Base-by-base conservation (phyloP, 2,113 vertebrate genomes). In the Rhizomys pruinosus region DNA sequence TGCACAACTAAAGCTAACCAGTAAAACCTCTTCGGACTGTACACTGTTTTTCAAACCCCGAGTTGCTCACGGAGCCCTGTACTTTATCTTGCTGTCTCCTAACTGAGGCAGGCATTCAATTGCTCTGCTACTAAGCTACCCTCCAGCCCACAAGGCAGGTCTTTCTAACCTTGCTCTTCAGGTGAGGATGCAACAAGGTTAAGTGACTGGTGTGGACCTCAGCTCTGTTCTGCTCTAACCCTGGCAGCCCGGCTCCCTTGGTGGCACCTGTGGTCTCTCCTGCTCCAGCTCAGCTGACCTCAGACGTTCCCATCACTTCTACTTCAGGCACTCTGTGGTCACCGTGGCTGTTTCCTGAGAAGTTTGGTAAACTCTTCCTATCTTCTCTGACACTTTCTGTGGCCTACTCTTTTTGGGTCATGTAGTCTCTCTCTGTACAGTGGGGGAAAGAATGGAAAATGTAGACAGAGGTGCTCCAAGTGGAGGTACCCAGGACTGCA, bases 161-260 rank as follows among this genome's bases (percentile, higher is more conserved):
- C 5, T 44, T 61, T 29, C 73, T 19, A 69, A 11, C 1, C 61
- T 29, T 8, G n/a, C 19, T 19, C 27, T 52, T 27, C 10, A n/a
- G 37, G 23, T 27, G 27, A 71, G 79, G 73, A 57, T 0, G 27
- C 29, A 66, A 78, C 15, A 29, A 3, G 16, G 5, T 52, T 34
- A 29, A 15, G 44, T 25, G 17, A 1, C 32, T 0, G 47, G 11
- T 84, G 66, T 13, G 37, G 17, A 39, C 16, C 61, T 17, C 27
- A 20, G 61, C n/a, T 71, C 32, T 3, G 57, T 55, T 29, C 55
- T n/a, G 66, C 66, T 61, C 72, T 39, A 4, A 32, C 17, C 5
- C 20, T 0, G 3, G 71, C 9, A 32, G 29, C 27, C 1, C 1
- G 0, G 8, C 13, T 39, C 4, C 0, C 39, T 52, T 20, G 8